A percentile compares a stretch with the other conserved stretches of the same genome.
These are phyloP conservation scores for Nemapogon koenigi DNA, from an alignment of 2,888 invertebrate genomes.

Conservation along the genomic window DNA sequence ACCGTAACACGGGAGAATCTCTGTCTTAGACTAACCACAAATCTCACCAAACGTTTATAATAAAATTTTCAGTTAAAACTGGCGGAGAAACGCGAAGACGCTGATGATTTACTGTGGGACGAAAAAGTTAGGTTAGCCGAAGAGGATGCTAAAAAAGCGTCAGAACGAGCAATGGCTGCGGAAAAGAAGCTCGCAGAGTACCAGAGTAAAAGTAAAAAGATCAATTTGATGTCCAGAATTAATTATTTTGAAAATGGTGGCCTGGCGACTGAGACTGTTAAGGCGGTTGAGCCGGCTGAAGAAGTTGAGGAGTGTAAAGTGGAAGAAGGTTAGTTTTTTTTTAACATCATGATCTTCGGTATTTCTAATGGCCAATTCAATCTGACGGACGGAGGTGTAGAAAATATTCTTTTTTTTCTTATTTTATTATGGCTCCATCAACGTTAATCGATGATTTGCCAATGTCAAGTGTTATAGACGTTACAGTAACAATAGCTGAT, in stretches of 20 bases:
- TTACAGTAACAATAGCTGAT: too few relatives aligned
- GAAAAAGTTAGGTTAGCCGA: conserved; percentile 73
- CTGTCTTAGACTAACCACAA: too few relatives aligned
- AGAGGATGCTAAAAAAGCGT: conserved; percentile 69
- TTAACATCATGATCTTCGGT: neutral
- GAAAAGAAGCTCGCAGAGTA: conserved; percentile 29
- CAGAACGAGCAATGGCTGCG: conserved; percentile 65
- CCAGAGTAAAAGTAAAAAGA: conserved; percentile 19
- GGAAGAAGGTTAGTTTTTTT: neutral
- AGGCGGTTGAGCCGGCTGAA: neutral
- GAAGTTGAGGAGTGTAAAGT: neutral
- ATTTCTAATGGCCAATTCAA: neutral
- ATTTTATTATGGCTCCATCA: too few relatives aligned
- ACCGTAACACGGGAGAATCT: too few relatives aligned
- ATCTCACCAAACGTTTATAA: neutral
- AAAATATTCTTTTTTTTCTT: too few relatives aligned
- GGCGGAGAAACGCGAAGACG: conserved; percentile 70
- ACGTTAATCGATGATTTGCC: too few relatives aligned
- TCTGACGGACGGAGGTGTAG: too few relatives aligned
- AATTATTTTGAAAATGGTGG: conserved; percentile 48
- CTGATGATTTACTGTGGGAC: conserved; percentile 71
- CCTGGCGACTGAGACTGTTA: neutral
- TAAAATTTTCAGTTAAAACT: conserved; percentile 51
- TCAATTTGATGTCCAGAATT: conserved; percentile 43
- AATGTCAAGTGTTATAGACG: too few relatives aligned